Base-by-base conservation (phyloP, 2,797 vertebrate genomes). In the Poeciliopsis turneri region DNA sequence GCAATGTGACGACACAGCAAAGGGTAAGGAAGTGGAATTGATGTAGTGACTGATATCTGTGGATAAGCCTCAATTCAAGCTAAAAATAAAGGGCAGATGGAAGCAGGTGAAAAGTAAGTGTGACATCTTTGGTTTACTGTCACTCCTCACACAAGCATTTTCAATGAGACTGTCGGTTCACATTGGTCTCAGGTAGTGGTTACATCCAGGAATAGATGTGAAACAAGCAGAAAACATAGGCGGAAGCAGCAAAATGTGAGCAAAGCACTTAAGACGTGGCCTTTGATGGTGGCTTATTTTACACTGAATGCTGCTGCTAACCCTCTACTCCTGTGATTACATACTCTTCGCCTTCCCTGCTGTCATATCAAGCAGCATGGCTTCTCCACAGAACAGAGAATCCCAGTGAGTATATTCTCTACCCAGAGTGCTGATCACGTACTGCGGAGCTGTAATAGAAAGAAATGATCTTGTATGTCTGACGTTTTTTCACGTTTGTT, bases 71-170 rank as follows among this genome's bases (percentile, higher is more conserved):
- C 64, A 81, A 79, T 77, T 90, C 59, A 81, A 75, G 78, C 78
- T 68, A 84, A 82, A 89, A 90, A 84, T 79, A 78, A 84, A 84
- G 82, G 86, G 33, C 51, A 81, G 43, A 72, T 78, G 61, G 84
- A 80, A 91, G 70, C 73, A 36, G 75, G 79, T 90, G 57, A 85
- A 84, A 57, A 90, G 83, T 75, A 74, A 84, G 82, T 71, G 61
- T 84, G 84, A 84, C 86, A 81, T 89, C 59, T 81, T 83, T 85
- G 88, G 88, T 82, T 88, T 84, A 23, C 74, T 81, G 82, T 84
- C 86, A 84, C 49, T 82, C 72, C 78, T 81, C 85, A 69, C 77
- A 76, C 74, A 78, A 66, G 39, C 77, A 51, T 82, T 82, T 90
- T 86, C 84, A 86, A 43, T 72, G 45, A 68, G 51, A 57, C 82